A percentile compares a stretch with the other conserved stretches of the same genome.
Evolutionary conservation across 2,888 invertebrate genomes (phyloP).

Genomic region (Apotomis betuletana): DNA sequence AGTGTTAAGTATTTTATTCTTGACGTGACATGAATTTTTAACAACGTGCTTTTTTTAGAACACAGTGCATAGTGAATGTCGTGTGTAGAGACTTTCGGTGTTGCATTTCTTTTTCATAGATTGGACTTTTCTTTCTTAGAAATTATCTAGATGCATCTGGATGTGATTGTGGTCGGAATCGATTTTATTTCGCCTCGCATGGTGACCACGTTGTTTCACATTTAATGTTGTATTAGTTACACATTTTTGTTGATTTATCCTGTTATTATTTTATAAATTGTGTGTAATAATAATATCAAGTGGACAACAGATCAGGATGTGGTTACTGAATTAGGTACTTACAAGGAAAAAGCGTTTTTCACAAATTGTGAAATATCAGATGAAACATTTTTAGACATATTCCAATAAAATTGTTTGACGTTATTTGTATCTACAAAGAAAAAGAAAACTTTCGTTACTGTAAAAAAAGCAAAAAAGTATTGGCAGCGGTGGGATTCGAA

Average conservation of each 20-base stretch:
- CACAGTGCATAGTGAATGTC: constrained; percentile 61
- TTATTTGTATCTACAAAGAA: no score
- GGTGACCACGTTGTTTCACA: constrained; percentile 37
- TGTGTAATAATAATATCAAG: constrained; percentile 35
- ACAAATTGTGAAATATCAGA: background rate
- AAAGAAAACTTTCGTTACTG: no score
- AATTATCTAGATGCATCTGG: constrained; percentile 17
- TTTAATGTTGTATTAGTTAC: background rate
- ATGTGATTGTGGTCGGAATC: constrained; percentile 30
- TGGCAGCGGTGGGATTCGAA: constrained; percentile 95
- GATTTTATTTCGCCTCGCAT: constrained; percentile 36
- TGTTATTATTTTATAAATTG: background rate
- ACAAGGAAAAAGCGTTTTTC: background rate
- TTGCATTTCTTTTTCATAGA: constrained; percentile 33
- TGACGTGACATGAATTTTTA: constrained; percentile 57
- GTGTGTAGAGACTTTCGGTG: constrained; percentile 53
- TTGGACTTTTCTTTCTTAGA: constrained; percentile 42
- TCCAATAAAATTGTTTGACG: no score
- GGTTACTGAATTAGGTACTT: background rate
- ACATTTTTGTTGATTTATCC: background rate
- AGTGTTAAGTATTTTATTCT: constrained; percentile 49
- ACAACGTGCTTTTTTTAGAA: constrained; percentile 53
- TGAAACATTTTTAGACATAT: background rate
- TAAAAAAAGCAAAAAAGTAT: constrained; percentile 46
- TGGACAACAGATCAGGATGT: constrained; percentile 49